phyloP scores from a whole-genome alignment of 2,888 invertebrate species.

The Pinctada fucata region DNA sequence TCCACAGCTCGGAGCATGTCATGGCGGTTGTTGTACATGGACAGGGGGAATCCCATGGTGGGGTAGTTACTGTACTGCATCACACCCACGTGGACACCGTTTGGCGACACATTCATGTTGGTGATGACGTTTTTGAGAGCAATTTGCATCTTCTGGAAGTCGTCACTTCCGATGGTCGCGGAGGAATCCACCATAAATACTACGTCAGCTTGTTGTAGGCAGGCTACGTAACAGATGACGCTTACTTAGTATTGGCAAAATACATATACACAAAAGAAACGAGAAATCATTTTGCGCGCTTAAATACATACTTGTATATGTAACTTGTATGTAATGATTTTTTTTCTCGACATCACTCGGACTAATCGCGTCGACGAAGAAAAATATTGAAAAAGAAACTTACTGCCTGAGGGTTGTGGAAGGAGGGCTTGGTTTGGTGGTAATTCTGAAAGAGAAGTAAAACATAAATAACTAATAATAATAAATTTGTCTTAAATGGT shows the following conservation, averaged over 20 bases:
- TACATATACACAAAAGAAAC: neutral
- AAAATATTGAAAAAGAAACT: neutral
- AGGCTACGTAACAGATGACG: slow-evolving; percentile 39
- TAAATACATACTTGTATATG: neutral
- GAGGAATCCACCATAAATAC: slow-evolving; percentile 61
- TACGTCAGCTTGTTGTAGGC: slow-evolving; percentile 56
- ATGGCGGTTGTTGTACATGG: slow-evolving; percentile 47
- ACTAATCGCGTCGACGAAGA: too few relatives aligned
- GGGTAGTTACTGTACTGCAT: slow-evolving; percentile 57
- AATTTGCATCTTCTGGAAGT: slow-evolving; percentile 55
- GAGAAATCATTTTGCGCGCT: too few relatives aligned
- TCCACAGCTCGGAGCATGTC: slow-evolving; percentile 56
- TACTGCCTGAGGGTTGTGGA: slow-evolving; percentile 28
- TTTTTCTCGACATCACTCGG: too few relatives aligned
- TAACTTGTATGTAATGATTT: too few relatives aligned
- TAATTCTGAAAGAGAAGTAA: slow-evolving; percentile 32
- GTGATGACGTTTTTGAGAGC: slow-evolving; percentile 55
- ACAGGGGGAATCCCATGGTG: slow-evolving; percentile 51
- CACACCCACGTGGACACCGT: slow-evolving; percentile 54
- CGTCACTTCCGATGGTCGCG: slow-evolving; percentile 52
- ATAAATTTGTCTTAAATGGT: too few relatives aligned
- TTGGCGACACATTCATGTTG: slow-evolving; percentile 48
- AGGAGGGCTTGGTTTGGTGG: slow-evolving; percentile 24
- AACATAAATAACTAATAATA: neutral
- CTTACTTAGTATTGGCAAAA: neutral